Percentiles rank a stretch among this genome's conserved stretches.
Conservation (phyloP, 2,797 vertebrate species). For the Manis crassicaudata region DNA sequence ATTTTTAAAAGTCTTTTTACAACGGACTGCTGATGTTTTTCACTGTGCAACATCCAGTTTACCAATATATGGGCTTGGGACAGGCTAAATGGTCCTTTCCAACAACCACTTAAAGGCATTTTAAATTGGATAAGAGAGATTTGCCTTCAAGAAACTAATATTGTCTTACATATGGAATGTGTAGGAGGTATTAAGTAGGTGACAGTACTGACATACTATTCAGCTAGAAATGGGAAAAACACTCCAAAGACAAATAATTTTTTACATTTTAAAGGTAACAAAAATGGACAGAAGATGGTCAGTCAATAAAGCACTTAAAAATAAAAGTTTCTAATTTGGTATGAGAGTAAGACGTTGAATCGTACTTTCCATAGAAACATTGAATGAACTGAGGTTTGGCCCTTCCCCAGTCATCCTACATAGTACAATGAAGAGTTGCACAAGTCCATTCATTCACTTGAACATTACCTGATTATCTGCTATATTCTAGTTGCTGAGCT, state of each 20-base stretch:
- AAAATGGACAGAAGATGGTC: neutral
- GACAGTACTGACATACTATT: neutral
- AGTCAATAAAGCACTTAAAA: constrained; percentile 21
- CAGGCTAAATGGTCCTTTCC: neutral
- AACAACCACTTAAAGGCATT: neutral
- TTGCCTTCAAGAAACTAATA: neutral
- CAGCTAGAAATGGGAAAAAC: neutral
- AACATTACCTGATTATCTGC: neutral
- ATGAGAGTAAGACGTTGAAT: neutral
- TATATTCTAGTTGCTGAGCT: neutral
- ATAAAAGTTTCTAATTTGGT: neutral
- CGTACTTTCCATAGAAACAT: neutral
- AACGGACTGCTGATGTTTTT: neutral
- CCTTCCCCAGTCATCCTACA: neutral
- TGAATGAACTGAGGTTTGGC: neutral
- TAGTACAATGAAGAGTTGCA: neutral
- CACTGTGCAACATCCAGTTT: neutral
- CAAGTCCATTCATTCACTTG: neutral
- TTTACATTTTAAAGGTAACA: constrained; percentile 47
- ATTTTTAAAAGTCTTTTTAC: neutral
- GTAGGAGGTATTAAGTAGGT: neutral
- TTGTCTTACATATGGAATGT: neutral
- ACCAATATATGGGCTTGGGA: neutral
- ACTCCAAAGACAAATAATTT: neutral
- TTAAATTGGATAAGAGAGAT: constrained; percentile 12